phyloP scores from a whole-genome alignment of 1,140 invertebrate species.

The Hermetia illucens region DNA sequence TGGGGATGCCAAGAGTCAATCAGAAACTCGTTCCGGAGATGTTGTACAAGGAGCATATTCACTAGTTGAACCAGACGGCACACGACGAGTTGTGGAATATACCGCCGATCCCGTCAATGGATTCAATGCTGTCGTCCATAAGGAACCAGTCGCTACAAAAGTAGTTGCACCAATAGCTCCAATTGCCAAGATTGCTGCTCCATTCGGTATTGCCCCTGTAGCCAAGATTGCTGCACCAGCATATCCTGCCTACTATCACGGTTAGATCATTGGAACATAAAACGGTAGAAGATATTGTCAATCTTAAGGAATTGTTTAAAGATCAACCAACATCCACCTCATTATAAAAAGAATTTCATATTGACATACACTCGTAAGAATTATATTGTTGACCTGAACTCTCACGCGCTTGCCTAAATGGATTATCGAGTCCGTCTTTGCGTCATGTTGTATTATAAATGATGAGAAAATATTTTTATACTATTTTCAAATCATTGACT shows the following conservation, averaged over 20 bases:
- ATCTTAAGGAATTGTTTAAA: no score
- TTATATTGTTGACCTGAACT: no score
- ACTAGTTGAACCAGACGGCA: slow-evolving; percentile 42
- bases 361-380: no score
- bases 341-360: no score
- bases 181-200: slow-evolving; percentile 10
- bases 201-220: slow-evolving; percentile 15
- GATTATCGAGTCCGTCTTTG: no score
- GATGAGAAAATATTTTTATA: background rate
- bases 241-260: no score
- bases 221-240: slow-evolving; percentile 5
- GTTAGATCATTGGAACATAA: no score
- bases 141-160: slow-evolving; percentile 31
- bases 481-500: background rate
- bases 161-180: slow-evolving; percentile 21
- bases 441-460: background rate
- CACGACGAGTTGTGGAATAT: slow-evolving; percentile 37
- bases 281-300: no score
- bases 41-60: slow-evolving; percentile 40
- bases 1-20: slow-evolving; percentile 42
- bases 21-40: slow-evolving; percentile 41
- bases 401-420: no score
- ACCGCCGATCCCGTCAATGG: slow-evolving; percentile 37
- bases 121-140: slow-evolving; percentile 35
- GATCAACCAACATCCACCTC: no score